Conservation (phyloP, 2,888 invertebrate species). For the Drosophila melanosoma region DNA sequence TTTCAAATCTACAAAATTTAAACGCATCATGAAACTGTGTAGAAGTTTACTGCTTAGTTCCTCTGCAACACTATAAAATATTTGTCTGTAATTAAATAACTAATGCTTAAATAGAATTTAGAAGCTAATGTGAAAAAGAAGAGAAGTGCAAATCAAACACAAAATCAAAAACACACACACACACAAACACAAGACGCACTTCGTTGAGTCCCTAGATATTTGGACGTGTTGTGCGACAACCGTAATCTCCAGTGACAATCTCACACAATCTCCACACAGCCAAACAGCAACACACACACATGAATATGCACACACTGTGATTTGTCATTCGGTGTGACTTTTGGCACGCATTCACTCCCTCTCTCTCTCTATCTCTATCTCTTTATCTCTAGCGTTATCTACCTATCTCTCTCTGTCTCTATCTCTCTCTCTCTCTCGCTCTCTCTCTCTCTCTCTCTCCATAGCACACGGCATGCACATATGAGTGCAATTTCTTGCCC, state of each 20-base stretch:
- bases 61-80: not conserved
- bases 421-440: not conserved
- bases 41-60: not conserved
- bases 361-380: not conserved
- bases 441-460: not conserved
- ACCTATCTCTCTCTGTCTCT: not conserved
- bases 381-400: too few species aligned
- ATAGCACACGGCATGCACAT: constrained; percentile 4
- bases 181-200: not conserved
- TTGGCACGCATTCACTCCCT: constrained; percentile 51
- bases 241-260: constrained; percentile 13
- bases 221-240: constrained; percentile 18
- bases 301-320: constrained; percentile 31
- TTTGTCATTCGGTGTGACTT: constrained; percentile 66
- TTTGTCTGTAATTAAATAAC: constrained; percentile 11
- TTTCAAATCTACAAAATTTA: too few species aligned
- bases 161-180: not conserved
- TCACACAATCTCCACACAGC: constrained; percentile 18
- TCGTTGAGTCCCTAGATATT: constrained; percentile 25
- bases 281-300: constrained; percentile 2
- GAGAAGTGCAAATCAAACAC: not conserved
- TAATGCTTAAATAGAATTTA: constrained; percentile 16
- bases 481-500: constrained; percentile 55
- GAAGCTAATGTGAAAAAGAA: not conserved
- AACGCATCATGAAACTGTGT: not conserved